phyloP scores from a whole-genome alignment of 1,140 invertebrate genomes.

The Aphaenogaster floridana region DNA sequence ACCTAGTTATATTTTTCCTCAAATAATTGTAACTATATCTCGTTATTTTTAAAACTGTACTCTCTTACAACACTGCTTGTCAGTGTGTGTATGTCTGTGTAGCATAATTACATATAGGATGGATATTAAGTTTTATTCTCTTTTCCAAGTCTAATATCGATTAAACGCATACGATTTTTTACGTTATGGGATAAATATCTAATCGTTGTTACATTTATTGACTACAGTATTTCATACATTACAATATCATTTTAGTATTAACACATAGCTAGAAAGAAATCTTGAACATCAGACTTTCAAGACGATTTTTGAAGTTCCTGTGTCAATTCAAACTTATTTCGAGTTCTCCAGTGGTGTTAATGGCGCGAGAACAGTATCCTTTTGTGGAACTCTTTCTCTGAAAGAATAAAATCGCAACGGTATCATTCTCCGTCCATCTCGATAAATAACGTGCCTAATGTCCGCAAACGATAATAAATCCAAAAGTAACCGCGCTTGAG shows the following conservation, averaged over 20 bases:
- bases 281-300: neutral
- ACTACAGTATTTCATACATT: constrained; percentile 28
- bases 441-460: neutral
- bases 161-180: neutral
- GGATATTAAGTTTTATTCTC: neutral
- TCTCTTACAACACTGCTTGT: no score
- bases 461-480: constrained; percentile 3
- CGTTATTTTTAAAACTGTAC: no score
- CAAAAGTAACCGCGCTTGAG: neutral
- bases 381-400: constrained; percentile 47
- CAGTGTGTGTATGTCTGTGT: neutral
- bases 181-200: neutral
- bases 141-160: neutral
- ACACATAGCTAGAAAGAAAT: neutral
- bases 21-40: no score
- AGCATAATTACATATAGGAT: neutral
- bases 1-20: no score
- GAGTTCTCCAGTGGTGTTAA: constrained; percentile 1
- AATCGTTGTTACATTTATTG: constrained; percentile 29
- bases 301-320: constrained; percentile 7
- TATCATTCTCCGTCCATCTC: constrained; percentile 4
- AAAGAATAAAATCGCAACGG: constrained; percentile 26
- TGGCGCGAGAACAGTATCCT: constrained; percentile 14
- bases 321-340: constrained; percentile 30
- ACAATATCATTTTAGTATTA: neutral